A percentile compares a stretch with the other conserved stretches of the same genome.
phyloP scores from a whole-genome alignment of 2,113 vertebrate genomes.

The Macquaria ambigua region DNA sequence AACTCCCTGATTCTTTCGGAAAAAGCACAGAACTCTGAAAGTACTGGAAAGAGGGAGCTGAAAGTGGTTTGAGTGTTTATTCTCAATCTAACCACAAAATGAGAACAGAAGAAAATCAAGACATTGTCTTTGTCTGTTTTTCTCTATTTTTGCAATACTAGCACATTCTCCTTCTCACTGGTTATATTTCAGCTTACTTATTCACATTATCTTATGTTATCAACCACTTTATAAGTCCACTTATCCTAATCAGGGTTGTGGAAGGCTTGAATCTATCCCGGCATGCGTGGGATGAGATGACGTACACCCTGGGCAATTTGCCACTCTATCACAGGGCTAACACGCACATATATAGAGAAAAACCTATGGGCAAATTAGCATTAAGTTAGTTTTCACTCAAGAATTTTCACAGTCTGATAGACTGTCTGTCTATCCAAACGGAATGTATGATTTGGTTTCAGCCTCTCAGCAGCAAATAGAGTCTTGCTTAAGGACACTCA shows the following conservation, averaged over 20 bases:
- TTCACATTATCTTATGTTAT: background rate
- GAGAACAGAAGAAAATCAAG: background rate
- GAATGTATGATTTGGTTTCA: background rate
- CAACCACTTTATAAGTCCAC: too few species aligned
- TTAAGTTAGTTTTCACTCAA: background rate
- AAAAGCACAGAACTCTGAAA: conserved; percentile 19
- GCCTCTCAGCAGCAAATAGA: background rate
- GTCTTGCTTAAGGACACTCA: background rate
- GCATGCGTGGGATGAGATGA: background rate
- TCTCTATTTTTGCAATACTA: background rate
- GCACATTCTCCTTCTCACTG: background rate
- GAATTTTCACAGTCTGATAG: background rate
- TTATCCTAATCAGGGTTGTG: background rate
- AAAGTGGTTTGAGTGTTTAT: conserved; percentile 10
- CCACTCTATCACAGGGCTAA: background rate
- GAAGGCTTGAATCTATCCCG: background rate
- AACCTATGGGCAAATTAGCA: background rate
- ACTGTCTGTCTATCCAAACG: background rate
- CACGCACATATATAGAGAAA: background rate
- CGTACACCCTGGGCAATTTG: background rate
- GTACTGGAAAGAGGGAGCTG: background rate
- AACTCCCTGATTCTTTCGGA: conserved; percentile 31
- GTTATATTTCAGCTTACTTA: background rate
- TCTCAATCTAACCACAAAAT: conserved; percentile 5
- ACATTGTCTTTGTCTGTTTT: background rate